Percentiles rank a stretch among this genome's conserved stretches.
Evolutionary conservation across 2,113 vertebrate species (phyloP).

Genomic region (Heterocephalus glaber): DNA sequence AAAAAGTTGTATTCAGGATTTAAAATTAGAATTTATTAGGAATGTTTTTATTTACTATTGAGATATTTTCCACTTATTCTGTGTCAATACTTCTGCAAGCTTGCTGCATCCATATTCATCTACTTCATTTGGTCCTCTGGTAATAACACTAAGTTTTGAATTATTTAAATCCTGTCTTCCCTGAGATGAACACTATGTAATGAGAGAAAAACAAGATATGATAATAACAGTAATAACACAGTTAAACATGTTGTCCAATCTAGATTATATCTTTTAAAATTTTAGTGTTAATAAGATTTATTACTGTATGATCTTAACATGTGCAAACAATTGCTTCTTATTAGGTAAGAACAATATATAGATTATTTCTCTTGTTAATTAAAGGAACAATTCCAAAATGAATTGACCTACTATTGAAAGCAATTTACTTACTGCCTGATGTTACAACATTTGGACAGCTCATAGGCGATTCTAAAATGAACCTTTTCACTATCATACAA

Average conservation of each 20-base stretch:
- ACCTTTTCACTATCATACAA: not conserved
- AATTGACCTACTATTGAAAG: slow-evolving; percentile 1
- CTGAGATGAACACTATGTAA: not conserved
- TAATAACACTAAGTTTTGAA: not conserved
- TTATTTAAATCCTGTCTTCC: not conserved
- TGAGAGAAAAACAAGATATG: not conserved
- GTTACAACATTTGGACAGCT: not conserved
- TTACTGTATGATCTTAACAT: not conserved
- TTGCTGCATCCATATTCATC: not conserved
- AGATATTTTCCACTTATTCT: not conserved
- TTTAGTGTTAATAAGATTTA: not conserved
- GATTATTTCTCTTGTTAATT: not conserved
- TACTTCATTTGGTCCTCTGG: not conserved
- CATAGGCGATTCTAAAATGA: not conserved
- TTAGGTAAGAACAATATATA: slow-evolving; percentile 9
- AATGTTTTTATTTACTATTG: not conserved
- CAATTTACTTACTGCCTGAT: not conserved
- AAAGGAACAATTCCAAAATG: slow-evolving; percentile 33
- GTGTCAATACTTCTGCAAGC: not conserved
- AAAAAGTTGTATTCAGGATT: not conserved
- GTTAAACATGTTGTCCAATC: not conserved
- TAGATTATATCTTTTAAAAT: slow-evolving; percentile 3
- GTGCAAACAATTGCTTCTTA: not conserved
- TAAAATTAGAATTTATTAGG: not conserved
- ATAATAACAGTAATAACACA: not conserved